Evolutionary conservation across 2,888 invertebrate species (phyloP).

Genomic region (Mimas tiliae): DNA sequence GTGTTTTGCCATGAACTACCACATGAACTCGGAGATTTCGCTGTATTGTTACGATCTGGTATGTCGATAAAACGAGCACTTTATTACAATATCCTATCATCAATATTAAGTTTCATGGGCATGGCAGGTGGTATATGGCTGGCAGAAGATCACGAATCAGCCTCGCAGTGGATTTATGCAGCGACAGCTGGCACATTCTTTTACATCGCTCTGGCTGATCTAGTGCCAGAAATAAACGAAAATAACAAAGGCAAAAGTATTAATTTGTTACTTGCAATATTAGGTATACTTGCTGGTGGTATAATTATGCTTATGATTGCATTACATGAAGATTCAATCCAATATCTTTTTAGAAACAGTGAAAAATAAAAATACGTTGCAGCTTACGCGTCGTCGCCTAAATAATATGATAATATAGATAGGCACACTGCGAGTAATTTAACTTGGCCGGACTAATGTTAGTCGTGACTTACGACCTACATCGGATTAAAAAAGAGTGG

Average conservation of each 20-base stretch:
- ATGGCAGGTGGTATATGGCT: conserved; percentile 89
- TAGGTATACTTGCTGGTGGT: conserved; percentile 88
- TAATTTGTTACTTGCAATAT: conserved; percentile 85
- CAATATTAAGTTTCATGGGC: conserved; percentile 90
- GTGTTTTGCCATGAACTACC: conserved; percentile 93
- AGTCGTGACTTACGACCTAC: no score
- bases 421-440: no score
- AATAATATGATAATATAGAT: neutral
- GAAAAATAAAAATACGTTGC: conserved; percentile 59
- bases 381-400: neutral
- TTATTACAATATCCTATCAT: conserved; percentile 90
- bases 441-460: no score
- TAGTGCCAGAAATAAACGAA: conserved; percentile 87
- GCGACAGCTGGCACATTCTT: conserved; percentile 92
- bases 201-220: conserved; percentile 91
- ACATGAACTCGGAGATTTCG: conserved; percentile 93
- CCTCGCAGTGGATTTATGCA: conserved; percentile 91
- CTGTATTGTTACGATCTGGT: conserved; percentile 90
- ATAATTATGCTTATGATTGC: conserved; percentile 90
- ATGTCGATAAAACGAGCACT: conserved; percentile 89
- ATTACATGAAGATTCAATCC: conserved; percentile 87
- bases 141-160: conserved; percentile 88
- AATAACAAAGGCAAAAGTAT: conserved; percentile 80
- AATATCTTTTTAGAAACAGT: conserved; percentile 76
- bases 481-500: no score